phyloP scores from a whole-genome alignment of 2,888 invertebrate genomes.

The Trissolcus japonicus region DNA sequence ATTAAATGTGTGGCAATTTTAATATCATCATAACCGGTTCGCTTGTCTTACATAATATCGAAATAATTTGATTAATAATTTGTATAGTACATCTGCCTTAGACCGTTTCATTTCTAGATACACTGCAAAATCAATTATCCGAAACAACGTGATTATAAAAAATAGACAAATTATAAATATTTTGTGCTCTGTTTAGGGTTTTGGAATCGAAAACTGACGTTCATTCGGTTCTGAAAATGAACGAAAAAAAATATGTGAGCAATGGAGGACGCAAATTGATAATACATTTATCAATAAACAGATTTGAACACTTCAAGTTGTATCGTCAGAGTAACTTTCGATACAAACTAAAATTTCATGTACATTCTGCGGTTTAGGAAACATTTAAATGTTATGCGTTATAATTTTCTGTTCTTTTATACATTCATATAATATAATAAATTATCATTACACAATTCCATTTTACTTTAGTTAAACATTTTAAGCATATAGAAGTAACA shows the following conservation, averaged over 20 bases:
- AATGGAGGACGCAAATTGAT: conserved; percentile 12
- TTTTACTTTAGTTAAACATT: conserved; percentile 32
- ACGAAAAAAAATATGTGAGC: conserved; percentile 19
- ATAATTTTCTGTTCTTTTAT: conserved; percentile 28
- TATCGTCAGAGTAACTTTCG: too few relatives aligned
- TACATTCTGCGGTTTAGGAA: conserved; percentile 10
- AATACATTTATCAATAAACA: conserved; percentile 6
- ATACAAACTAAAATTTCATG: background rate
- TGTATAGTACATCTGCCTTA: conserved; percentile 4
- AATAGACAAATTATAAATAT: background rate
- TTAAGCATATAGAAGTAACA: conserved; percentile 50
- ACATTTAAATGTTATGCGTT: conserved; percentile 7
- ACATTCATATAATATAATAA: conserved; percentile 25
- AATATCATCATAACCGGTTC: background rate
- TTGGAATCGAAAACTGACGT: background rate
- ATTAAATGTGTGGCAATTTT: background rate
- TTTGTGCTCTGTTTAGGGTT: background rate
- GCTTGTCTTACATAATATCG: background rate
- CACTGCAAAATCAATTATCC: background rate
- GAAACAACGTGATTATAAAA: background rate
- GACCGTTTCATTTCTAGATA: conserved; percentile 4
- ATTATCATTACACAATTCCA: conserved; percentile 47
- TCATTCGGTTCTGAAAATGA: conserved; percentile 5
- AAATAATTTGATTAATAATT: conserved; percentile 5
- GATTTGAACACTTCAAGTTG: background rate